These are phyloP conservation scores for Ophioninae sp. DNA, from an alignment of 2,888 invertebrate genomes.

Conservation along the genomic window DNA sequence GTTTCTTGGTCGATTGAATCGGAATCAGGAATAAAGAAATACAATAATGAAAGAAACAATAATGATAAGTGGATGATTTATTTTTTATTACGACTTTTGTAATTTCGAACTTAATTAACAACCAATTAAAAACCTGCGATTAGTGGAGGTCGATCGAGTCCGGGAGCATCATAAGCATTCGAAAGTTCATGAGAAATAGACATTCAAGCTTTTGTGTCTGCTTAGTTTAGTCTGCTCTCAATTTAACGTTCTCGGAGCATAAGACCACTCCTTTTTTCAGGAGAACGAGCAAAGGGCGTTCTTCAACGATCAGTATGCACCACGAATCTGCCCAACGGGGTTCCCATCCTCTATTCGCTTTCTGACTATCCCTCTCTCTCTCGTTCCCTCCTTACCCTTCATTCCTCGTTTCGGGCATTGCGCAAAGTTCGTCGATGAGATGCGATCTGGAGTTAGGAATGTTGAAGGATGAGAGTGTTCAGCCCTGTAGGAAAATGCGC, in stretches of 20 bases:
- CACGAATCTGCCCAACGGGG: conserved; percentile 55
- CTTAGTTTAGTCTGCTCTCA: conserved; percentile 17
- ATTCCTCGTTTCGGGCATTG: conserved; percentile 17
- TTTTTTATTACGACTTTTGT: not conserved
- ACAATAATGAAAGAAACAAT: not conserved
- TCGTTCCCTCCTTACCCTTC: not conserved
- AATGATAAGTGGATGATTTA: not conserved
- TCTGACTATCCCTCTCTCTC: conserved; percentile 11
- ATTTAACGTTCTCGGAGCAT: conserved; percentile 34
- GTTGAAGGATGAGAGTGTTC: conserved; percentile 25
- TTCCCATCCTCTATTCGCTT: conserved; percentile 20
- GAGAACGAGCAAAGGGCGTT: conserved; percentile 30
- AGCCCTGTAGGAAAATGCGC: conserved; percentile 30
- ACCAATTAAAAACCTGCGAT: conserved; percentile 13
- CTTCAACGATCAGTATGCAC: conserved; percentile 53
- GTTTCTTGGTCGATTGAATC: not conserved
- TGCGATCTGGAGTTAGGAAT: conserved; percentile 16
- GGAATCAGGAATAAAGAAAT: not conserved
- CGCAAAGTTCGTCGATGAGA: conserved; percentile 43
- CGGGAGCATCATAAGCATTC: conserved; percentile 16
- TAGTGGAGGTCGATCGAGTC: conserved; percentile 17
- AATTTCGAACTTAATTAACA: not conserved
- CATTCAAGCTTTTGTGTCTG: conserved; percentile 23
- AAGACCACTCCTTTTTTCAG: conserved; percentile 3
- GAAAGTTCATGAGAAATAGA: conserved; percentile 36